Base-by-base conservation (phyloP, 2,113 vertebrate genomes). In the Upupa epops region DNA sequence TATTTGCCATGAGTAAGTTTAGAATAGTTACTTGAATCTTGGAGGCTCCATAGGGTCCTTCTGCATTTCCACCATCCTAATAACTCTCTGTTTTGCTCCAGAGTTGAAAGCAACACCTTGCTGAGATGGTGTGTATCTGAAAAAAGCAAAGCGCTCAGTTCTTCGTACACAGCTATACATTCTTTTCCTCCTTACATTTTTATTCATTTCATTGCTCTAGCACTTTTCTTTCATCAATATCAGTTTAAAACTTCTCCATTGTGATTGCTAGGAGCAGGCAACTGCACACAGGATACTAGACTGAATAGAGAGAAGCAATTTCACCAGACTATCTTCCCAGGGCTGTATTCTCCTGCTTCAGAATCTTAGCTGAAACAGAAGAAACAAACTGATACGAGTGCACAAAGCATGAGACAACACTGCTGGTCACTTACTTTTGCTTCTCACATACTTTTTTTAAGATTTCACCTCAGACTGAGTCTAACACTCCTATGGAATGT, bases 21-120 rank as follows among this genome's bases (percentile, higher is more conserved):
- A 49, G 74, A 55, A 77, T 56, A 97, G 93, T 97, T 97, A 99
- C 99, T 99, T 99, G 92, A 99, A 99, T 49, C 99, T 98, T 77
- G 99, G 99, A 25, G 99, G 99, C 63, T 99, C 99, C 99, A 99
- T 99, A 17, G 99, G 99, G 82, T 99, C 99, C 92, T 99, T 99
- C 95, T 99, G 99, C 99, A 99, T 99, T 97, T 99, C 99, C 93
- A 99, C 99, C 99, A 99, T 99, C 9, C 99, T 98, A 96, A 99
- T 99, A 88, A 99, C 99, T 76, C 99, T 98, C 88, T 99, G 99
- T 96, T 99, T 99, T 88, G 99, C 99, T 82, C 99, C 99, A 6
- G 99, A 99, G 95, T 99, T 99, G 93, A 99, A 99, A 14, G 99
- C 99, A 72, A 99, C 99, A 8, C 99, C 99, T 96, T 99, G 99